Conservation (phyloP, 2,888 invertebrate genomes). For the Athalia rosae region DNA sequence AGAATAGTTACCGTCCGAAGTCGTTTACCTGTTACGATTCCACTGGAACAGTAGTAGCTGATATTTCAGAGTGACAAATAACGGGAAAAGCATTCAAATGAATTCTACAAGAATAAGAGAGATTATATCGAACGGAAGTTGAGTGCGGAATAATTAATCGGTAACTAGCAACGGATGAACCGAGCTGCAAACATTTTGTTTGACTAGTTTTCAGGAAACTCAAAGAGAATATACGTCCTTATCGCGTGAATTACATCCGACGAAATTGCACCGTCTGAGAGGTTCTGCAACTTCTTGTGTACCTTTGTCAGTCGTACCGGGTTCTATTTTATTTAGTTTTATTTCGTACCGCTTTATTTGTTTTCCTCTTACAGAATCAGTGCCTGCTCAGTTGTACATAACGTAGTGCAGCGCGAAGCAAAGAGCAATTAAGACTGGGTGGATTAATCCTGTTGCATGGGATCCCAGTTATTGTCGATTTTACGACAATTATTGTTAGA, state of each 20-base stretch:
- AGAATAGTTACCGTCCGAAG: too few relatives aligned
- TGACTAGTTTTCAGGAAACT: background rate
- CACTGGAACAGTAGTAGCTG: too few relatives aligned
- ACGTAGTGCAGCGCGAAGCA: background rate
- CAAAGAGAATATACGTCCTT: background rate
- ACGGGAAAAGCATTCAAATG: too few relatives aligned
- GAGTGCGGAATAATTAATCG: conserved; percentile 4
- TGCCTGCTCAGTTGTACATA: background rate
- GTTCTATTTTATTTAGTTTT: too few relatives aligned
- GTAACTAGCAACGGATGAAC: background rate
- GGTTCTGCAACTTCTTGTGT: too few relatives aligned
- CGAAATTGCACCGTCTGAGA: background rate
- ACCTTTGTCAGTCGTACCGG: too few relatives aligned
- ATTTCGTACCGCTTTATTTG: background rate
- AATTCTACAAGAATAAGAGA: too few relatives aligned
- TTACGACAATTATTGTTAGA: conserved; percentile 21
- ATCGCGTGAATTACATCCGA: conserved; percentile 1
- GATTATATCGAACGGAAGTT: too few relatives aligned
- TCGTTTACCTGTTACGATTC: too few relatives aligned
- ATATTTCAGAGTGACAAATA: too few relatives aligned
- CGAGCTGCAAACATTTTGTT: background rate
- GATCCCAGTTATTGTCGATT: conserved; percentile 31
- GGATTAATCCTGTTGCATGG: conserved; percentile 24
- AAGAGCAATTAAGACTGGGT: conserved; percentile 6
- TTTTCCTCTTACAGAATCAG: background rate